Base-by-base conservation (phyloP, 1,140 invertebrate species). In the Pseudoatta argentina region DNA sequence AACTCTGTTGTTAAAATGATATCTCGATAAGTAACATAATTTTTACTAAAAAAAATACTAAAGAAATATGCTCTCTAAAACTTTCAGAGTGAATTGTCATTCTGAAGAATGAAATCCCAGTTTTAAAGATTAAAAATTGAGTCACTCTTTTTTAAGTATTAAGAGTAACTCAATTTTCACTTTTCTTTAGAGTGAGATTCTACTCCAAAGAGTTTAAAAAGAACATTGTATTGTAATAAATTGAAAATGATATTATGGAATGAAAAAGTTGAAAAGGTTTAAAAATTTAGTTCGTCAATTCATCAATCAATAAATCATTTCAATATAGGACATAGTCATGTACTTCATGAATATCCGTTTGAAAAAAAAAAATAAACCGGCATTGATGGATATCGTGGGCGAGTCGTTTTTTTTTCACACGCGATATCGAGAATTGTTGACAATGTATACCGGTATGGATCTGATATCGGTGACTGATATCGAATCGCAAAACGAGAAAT, bases 211-310 rank as follows among this genome's bases (percentile, higher is more conserved):
- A 44, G 12, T 44, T 44, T 44, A 44, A 44, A 44, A 44, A 44
- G 39, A 44, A 10, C 2, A 44, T 7, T 44, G 39, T 44, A 44
- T 12, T 44, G 3, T 44, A 18, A 21, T 18, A 16, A 64, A 64
- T 61, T 14, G 3, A 4, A 59, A 10, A 24, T 10, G 18, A n/a
- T 21, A 10, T 53, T 67, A 44, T n/a, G 2, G 1, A 55, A 44
- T 2, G 6, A 14, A 48, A 55, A 79, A 66, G n/a, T 12, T 0
- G 10, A 44, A 44, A 44, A 44, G 2, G 5, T 61, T 34, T 14
- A 44, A 82, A 24, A 73, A 82, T 51, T 73, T 12, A 30, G 30
- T 82, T 53, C 16, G 8, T 72, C 76, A 7, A 81, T 72, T 12
- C 21, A 39, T 75, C 27, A 10, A 18, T 14, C 16, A 55, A 61